A percentile compares a stretch with the other conserved stretches of the same genome.
These are phyloP conservation scores for Thomomys bottae DNA, from an alignment of 2,113 vertebrate genomes.

Conservation along the genomic window DNA sequence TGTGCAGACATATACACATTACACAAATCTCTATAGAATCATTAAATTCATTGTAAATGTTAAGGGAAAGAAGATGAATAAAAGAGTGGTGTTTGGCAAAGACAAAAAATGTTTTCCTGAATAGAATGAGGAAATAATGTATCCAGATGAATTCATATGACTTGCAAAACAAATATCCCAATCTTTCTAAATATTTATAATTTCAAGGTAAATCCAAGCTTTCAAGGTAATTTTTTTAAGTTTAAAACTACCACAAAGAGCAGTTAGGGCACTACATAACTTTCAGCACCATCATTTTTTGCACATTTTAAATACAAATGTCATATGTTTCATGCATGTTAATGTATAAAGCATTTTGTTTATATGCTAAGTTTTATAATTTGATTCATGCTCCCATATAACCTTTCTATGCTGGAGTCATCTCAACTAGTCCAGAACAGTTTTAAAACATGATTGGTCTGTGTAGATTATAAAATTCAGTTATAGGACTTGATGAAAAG, in stretches of 20 bases:
- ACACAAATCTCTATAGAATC: background rate
- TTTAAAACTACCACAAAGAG: background rate
- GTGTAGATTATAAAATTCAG: background rate
- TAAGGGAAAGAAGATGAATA: background rate
- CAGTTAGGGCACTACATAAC: background rate
- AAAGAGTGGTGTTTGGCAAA: background rate
- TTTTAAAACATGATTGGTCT: background rate
- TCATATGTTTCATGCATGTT: background rate
- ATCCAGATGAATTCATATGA: background rate
- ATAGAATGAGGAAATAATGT: rapidly evolving
- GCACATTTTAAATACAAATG: background rate
- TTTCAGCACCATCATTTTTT: background rate
- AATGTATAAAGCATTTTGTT: background rate
- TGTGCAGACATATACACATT: background rate
- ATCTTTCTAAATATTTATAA: background rate
- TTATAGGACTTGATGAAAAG: background rate
- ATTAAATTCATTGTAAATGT: background rate
- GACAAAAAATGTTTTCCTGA: background rate
- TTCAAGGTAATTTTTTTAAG: background rate
- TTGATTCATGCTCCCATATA: background rate
- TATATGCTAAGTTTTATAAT: background rate
- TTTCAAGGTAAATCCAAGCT: background rate
- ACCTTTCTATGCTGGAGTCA: background rate
- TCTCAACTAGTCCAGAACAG: background rate
- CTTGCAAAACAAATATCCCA: background rate